Conservation (phyloP, 35 echinoderm and acorn worm species). For the Strongylocentrotus purpuratus region DNA sequence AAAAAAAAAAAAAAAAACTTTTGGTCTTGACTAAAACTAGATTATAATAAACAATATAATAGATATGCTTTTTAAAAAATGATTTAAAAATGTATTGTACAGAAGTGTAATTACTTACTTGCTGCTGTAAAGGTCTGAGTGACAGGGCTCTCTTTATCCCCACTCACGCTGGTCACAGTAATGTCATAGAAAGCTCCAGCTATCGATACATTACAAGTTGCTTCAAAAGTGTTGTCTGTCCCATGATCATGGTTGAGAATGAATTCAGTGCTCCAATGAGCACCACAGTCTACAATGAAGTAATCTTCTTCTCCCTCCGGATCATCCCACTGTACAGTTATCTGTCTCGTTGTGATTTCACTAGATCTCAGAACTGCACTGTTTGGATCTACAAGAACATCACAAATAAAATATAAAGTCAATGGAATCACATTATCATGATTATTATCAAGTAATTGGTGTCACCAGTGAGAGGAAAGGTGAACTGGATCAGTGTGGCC, state of each 20-base stretch:
- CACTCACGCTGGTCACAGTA: conserved; percentile 37
- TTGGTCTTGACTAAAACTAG: too few relatives aligned
- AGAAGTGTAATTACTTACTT: too few relatives aligned
- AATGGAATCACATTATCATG: too few relatives aligned
- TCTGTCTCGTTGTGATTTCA: neutral
- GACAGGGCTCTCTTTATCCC: neutral
- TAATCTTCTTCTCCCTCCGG: conserved; percentile 25
- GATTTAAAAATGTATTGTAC: too few relatives aligned
- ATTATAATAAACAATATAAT: too few relatives aligned
- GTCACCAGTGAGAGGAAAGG: too few relatives aligned
- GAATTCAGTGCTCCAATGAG: neutral
- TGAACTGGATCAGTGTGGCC: too few relatives aligned
- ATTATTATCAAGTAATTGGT: too few relatives aligned
- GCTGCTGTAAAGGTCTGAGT: neutral
- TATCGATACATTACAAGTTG: neutral
- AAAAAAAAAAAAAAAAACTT: too few relatives aligned
- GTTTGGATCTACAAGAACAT: conserved; percentile 30
- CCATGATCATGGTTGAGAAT: neutral
- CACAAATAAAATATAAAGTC: too few relatives aligned
- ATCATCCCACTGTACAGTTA: conserved; percentile 33
- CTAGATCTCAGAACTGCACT: neutral
- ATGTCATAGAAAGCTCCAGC: conserved; percentile 18
- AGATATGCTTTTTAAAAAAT: too few relatives aligned
- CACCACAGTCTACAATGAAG: neutral
- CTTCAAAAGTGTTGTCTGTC: neutral